These are phyloP conservation scores for Ernsta delagoae DNA, from an alignment of 2,888 invertebrate genomes.

Conservation along the genomic window DNA sequence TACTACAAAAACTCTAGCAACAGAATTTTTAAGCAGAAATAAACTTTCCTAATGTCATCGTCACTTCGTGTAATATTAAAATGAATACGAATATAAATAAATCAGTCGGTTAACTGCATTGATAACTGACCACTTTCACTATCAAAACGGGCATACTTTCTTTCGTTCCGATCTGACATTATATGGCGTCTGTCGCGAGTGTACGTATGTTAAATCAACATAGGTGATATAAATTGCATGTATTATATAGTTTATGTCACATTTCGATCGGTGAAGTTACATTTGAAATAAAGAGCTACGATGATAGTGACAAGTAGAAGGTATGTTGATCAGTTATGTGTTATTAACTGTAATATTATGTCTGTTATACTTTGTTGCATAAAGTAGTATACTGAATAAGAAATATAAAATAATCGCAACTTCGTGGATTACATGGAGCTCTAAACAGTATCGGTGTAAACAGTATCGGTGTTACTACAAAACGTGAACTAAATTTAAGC, in stretches of 20 bases:
- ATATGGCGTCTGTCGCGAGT: conserved; percentile 31
- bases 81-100: conserved; percentile 39
- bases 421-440: too few relatives aligned
- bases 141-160: conserved; percentile 54
- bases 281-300: too few relatives aligned
- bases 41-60: conserved; percentile 3
- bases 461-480: too few relatives aligned
- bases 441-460: too few relatives aligned
- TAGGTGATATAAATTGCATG: conserved; percentile 35
- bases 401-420: too few relatives aligned
- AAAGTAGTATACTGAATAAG: too few relatives aligned
- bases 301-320: too few relatives aligned
- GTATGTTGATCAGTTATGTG: too few relatives aligned
- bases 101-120: conserved; percentile 40
- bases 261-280: not conserved
- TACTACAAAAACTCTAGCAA: not conserved
- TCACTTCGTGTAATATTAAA: conserved; percentile 6
- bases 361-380: too few relatives aligned
- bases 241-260: not conserved
- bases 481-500: too few relatives aligned
- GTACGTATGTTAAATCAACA: conserved; percentile 46
- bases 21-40: too few relatives aligned
- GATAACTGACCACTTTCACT: conserved; percentile 54
- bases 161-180: conserved; percentile 45
- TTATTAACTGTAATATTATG: too few relatives aligned